Percentiles rank a stretch among this genome's conserved stretches.
phyloP scores from a whole-genome alignment of 2,888 invertebrate species.

The Agrilus mali region DNA sequence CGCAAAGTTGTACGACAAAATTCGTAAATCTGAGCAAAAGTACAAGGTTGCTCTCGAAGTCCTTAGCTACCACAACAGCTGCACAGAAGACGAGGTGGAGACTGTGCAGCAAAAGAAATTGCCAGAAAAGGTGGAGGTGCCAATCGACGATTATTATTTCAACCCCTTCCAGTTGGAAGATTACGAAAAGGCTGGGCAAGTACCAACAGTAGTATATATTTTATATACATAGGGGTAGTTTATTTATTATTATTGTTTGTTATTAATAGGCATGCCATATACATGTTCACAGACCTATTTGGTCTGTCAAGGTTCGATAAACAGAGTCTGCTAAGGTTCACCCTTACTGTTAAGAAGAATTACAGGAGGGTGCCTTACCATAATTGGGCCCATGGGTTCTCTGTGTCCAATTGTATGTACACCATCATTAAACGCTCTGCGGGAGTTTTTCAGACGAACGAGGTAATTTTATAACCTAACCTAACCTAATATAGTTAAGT shows the following conservation, averaged over 20 bases:
- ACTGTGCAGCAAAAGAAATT: slow-evolving; percentile 17
- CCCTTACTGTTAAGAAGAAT: slow-evolving; percentile 72
- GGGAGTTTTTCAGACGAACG: slow-evolving; percentile 43
- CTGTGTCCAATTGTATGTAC: slow-evolving; percentile 76
- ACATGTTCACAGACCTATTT: slow-evolving; percentile 42
- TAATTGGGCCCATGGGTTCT: slow-evolving; percentile 81
- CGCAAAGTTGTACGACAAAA: slow-evolving; percentile 73
- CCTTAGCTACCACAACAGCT: slow-evolving; percentile 70
- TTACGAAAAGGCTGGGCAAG: slow-evolving; percentile 57
- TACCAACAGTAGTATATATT: slow-evolving; percentile 57
- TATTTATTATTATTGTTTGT: not conserved
- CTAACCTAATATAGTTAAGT: no score
- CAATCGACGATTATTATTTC: slow-evolving; percentile 51
- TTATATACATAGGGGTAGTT: slow-evolving; percentile 33
- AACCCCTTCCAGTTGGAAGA: slow-evolving; percentile 60
- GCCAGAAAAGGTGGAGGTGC: slow-evolving; percentile 18
- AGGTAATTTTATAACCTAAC: slow-evolving; percentile 35
- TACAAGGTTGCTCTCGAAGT: slow-evolving; percentile 73
- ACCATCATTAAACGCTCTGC: slow-evolving; percentile 51
- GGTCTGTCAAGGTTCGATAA: slow-evolving; percentile 52
- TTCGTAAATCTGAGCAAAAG: slow-evolving; percentile 70
- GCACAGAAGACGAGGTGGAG: slow-evolving; percentile 54
- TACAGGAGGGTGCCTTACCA: slow-evolving; percentile 76
- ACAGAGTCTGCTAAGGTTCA: slow-evolving; percentile 55
- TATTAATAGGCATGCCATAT: slow-evolving; percentile 4